Percentiles rank a stretch among this genome's conserved stretches.
phyloP scores from a whole-genome alignment of 2,888 invertebrate genomes.

The Lepidochitona cinerea region DNA sequence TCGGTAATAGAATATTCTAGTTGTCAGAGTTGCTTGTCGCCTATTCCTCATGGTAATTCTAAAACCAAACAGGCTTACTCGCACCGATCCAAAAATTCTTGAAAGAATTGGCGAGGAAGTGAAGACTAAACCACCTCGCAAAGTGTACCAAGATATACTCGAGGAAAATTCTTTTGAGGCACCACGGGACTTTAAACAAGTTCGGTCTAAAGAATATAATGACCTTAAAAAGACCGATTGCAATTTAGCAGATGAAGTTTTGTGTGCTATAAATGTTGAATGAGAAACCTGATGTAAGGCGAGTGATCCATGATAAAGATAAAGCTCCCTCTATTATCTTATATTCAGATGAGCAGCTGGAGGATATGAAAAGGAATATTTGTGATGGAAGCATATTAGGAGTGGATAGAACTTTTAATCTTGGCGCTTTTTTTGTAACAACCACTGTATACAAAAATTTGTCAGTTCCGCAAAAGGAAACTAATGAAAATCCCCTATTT shows the following conservation, averaged over 20 bases:
- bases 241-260: no score
- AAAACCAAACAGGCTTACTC: neutral
- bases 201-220: neutral
- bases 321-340: neutral
- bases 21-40: no score
- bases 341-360: neutral
- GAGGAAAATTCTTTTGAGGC: neutral
- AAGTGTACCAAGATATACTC: neutral
- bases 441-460: constrained; percentile 11
- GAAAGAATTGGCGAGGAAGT: neutral
- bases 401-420: constrained; percentile 23
- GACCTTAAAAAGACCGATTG: neutral
- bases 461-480: neutral
- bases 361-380: neutral
- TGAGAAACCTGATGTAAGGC: neutral
- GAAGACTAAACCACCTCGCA: neutral
- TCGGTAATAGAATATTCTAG: no score
- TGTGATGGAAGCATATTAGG: constrained; percentile 10
- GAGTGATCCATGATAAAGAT: neutral
- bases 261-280: no score
- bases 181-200: no score
- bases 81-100: neutral
- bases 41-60: neutral
- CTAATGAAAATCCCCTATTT: constrained; percentile 13
- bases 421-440: constrained; percentile 18